A percentile compares a stretch with the other conserved stretches of the same genome.
Conservation (phyloP, 2,888 invertebrate genomes). For the Epirrhoe alternata region DNA sequence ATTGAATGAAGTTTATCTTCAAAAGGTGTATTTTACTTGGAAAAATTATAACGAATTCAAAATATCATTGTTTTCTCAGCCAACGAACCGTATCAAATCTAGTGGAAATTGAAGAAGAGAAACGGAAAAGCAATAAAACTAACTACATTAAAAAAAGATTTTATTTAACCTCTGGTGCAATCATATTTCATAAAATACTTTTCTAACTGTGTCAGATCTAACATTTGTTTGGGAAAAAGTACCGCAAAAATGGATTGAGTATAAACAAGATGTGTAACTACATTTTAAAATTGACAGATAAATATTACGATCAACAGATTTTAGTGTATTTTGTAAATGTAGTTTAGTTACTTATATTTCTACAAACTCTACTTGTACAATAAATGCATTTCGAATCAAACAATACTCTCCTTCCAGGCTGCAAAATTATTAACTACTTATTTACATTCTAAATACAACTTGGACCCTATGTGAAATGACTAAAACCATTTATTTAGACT, state of each 20-base stretch:
- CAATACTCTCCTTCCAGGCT: conserved; percentile 28
- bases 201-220: background rate
- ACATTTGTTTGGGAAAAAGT: background rate
- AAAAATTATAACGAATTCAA: background rate
- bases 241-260: background rate
- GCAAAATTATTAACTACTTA: conserved; percentile 3
- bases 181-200: background rate
- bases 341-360: background rate
- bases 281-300: too few relatives aligned
- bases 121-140: background rate
- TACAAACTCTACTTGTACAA: background rate
- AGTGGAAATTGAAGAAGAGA: background rate
- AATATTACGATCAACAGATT: too few relatives aligned
- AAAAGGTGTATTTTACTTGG: background rate
- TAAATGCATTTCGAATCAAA: conserved; percentile 40
- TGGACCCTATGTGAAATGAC: conserved; percentile 60
- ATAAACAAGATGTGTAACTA: too few relatives aligned
- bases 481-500: conserved; percentile 19
- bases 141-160: background rate
- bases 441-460: conserved; percentile 41
- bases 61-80: background rate
- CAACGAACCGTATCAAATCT: background rate
- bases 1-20: background rate
- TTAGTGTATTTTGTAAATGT: background rate
- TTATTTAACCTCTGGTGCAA: conserved; percentile 21